phyloP scores from a whole-genome alignment of 2,797 vertebrate species.

The Poliocrania exsul region DNA sequence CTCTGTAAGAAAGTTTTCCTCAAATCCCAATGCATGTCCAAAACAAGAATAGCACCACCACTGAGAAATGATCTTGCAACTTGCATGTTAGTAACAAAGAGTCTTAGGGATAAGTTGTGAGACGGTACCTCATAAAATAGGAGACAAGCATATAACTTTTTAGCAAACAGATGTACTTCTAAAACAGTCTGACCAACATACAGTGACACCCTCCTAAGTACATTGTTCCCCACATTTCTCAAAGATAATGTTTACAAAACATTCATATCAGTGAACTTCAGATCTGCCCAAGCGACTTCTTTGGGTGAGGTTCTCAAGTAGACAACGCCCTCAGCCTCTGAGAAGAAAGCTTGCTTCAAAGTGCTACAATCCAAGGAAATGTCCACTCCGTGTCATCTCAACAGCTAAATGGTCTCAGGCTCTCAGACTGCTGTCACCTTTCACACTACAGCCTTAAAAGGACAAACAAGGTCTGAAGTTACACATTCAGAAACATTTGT shows the following conservation, averaged over 20 bases:
- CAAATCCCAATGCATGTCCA: background rate
- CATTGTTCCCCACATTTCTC: background rate
- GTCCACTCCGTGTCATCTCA: accelerated
- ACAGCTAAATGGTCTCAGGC: background rate
- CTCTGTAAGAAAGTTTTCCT: background rate
- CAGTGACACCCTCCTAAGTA: background rate
- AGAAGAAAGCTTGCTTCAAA: background rate
- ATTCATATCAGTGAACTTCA: background rate
- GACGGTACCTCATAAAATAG: background rate
- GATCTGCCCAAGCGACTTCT: background rate
- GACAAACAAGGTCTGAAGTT: background rate
- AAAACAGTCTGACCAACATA: background rate
- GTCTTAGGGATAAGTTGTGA: background rate
- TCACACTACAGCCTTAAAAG: background rate
- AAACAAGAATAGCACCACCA: background rate
- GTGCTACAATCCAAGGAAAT: background rate
- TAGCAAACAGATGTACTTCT: background rate
- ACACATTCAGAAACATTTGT: background rate
- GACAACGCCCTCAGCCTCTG: accelerated
- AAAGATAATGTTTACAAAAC: background rate
- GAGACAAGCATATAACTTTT: background rate
- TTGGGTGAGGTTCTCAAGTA: background rate
- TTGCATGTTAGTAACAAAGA: background rate
- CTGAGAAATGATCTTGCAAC: background rate
- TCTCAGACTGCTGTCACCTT: background rate